A percentile compares a stretch with the other conserved stretches of the same genome.
phyloP scores from a whole-genome alignment of 2,888 invertebrate species.

The Strigamia transsilvanica region DNA sequence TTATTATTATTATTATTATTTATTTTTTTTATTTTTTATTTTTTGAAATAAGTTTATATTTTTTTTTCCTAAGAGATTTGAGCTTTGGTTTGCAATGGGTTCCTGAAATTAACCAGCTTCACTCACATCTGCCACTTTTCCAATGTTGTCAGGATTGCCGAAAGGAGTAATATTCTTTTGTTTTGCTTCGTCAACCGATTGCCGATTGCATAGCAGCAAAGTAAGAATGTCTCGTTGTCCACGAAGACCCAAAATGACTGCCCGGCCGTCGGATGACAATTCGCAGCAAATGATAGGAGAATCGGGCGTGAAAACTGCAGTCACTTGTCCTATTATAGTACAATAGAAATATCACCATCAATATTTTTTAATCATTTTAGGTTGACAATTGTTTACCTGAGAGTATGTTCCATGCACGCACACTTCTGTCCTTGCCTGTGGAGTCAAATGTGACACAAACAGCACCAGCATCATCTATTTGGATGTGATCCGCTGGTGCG shows the following conservation, averaged over 20 bases:
- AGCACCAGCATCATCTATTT: constrained; percentile 77
- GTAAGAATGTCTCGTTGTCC: constrained; percentile 74
- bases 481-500: constrained; percentile 77
- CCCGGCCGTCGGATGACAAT: constrained; percentile 76
- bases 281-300: constrained; percentile 79
- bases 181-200: constrained; percentile 50
- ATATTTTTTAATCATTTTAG: neutral
- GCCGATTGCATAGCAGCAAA: constrained; percentile 65
- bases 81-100: constrained; percentile 48
- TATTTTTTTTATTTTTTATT: neutral
- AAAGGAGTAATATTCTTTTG: constrained; percentile 52
- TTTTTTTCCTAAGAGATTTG: constrained; percentile 26
- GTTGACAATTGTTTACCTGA: constrained; percentile 69
- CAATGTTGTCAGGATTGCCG: constrained; percentile 54
- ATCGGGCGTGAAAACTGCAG: constrained; percentile 82
- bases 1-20: neutral
- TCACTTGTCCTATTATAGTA: constrained; percentile 74
- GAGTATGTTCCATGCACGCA: constrained; percentile 82
- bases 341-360: constrained; percentile 50
- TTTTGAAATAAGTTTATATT: constrained; percentile 23
- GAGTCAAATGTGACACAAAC: constrained; percentile 79
- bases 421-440: constrained; percentile 75
- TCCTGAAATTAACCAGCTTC: constrained; percentile 43
- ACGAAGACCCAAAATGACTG: constrained; percentile 75
- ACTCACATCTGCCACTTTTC: constrained; percentile 41